phyloP scores from a whole-genome alignment of 2,113 vertebrate genomes.

The Cryptomyrus ogoouensis region DNA sequence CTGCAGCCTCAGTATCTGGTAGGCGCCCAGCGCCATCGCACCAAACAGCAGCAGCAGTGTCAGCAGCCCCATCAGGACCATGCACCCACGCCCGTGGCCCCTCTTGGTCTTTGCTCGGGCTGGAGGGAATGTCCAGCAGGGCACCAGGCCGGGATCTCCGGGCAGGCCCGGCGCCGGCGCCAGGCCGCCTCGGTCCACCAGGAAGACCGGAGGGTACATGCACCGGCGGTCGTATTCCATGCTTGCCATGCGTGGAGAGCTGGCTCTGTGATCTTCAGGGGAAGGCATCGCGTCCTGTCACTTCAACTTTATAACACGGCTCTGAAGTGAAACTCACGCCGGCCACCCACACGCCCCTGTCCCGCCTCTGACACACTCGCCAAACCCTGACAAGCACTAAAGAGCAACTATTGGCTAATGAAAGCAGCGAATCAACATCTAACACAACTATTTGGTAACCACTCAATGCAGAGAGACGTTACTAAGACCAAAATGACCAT shows the following conservation, averaged over 20 bases:
- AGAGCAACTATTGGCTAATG: background rate
- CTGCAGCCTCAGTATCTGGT: constrained; percentile 36
- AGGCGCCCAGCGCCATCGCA: constrained; percentile 40
- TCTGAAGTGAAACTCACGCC: constrained; percentile 11
- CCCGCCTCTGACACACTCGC: background rate
- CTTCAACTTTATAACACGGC: background rate
- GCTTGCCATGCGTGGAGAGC: constrained; percentile 9
- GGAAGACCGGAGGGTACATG: constrained; percentile 32
- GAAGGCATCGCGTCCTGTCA: background rate
- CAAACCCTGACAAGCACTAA: background rate
- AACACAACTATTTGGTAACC: background rate
- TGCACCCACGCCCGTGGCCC: constrained; percentile 13
- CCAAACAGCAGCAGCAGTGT: constrained; percentile 35
- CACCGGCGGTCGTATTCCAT: constrained; percentile 22
- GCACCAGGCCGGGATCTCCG: constrained; percentile 24
- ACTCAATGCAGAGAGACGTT: background rate
- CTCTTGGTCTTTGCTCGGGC: constrained; percentile 22
- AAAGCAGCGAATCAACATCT: background rate
- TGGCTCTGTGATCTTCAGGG: background rate
- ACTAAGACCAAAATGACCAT: background rate
- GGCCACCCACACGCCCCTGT: constrained; percentile 12
- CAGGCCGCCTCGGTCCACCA: constrained; percentile 30
- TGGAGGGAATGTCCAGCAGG: constrained; percentile 44
- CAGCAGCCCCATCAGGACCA: constrained; percentile 24
- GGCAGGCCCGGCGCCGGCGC: background rate